phyloP scores from a whole-genome alignment of 2,797 vertebrate genomes.

The Micrastur ruficollis region DNA sequence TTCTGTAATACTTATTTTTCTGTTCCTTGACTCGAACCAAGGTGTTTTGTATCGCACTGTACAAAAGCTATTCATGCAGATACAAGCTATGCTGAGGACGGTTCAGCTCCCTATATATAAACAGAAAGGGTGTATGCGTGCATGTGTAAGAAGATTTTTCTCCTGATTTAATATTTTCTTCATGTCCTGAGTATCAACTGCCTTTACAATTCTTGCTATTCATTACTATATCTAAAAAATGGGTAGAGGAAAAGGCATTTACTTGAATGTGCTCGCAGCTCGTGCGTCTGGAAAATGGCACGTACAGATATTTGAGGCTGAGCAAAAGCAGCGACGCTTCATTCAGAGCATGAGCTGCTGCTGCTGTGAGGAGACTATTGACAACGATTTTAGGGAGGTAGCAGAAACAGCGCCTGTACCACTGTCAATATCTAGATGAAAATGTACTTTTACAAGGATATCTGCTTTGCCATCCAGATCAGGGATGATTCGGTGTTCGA shows the following conservation, averaged over 20 bases:
- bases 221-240: background rate
- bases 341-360: background rate
- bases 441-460: background rate
- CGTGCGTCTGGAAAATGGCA: background rate
- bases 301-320: rapidly evolving
- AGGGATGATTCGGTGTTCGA: background rate
- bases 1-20: background rate
- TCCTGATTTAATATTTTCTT: background rate
- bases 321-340: background rate
- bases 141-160: background rate
- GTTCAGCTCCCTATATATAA: background rate
- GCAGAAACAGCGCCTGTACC: background rate
- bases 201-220: background rate
- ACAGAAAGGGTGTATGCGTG: background rate
- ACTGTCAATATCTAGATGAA: background rate
- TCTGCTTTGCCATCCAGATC: background rate
- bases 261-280: background rate
- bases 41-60: rapidly evolving
- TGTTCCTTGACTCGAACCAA: background rate
- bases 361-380: background rate
- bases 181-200: background rate
- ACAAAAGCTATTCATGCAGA: background rate
- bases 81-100: rapidly evolving
- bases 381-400: background rate
- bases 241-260: background rate